These are phyloP conservation scores for Brachymystax lenok DNA, from an alignment of 2,797 vertebrate species.

Conservation along the genomic window DNA sequence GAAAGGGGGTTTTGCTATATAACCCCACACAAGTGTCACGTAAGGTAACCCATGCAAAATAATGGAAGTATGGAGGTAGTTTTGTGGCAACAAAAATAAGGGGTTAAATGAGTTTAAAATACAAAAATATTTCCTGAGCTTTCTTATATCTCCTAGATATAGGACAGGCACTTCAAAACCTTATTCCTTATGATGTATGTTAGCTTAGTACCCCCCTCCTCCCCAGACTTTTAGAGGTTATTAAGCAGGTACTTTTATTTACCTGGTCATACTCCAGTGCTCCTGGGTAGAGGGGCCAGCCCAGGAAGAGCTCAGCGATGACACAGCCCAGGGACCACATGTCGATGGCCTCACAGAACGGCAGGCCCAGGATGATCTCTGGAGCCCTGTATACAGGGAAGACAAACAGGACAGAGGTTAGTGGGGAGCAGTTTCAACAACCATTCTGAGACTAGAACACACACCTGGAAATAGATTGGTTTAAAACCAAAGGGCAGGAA, in stretches of 20 bases:
- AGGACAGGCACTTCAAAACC: too few relatives aligned
- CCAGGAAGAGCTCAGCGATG: constrained; percentile 97
- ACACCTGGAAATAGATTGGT: not conserved
- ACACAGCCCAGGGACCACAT: constrained; percentile 99
- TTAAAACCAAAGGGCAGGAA: not conserved
- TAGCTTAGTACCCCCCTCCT: too few relatives aligned
- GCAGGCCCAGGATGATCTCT: constrained; percentile 95
- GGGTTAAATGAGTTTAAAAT: too few relatives aligned
- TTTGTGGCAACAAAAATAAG: too few relatives aligned
- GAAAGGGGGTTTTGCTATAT: too few relatives aligned
- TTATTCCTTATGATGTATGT: too few relatives aligned
- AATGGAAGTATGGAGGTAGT: too few relatives aligned
- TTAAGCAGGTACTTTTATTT: constrained; percentile 40
- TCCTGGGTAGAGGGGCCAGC: constrained; percentile 98
- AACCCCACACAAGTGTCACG: too few relatives aligned
- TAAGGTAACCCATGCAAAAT: too few relatives aligned
- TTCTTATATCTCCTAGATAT: too few relatives aligned
- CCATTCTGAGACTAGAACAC: not conserved
- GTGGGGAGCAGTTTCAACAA: not conserved
- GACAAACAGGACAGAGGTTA: constrained; percentile 16
- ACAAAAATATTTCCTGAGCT: too few relatives aligned
- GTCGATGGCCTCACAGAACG: constrained; percentile 90
- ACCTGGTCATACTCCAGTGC: constrained; percentile 99
- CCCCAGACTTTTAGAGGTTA: too few relatives aligned
- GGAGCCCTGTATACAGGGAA: constrained; percentile 80